Base-by-base conservation (phyloP, 2,797 vertebrate species). In the Poeciliopsis infans region DNA sequence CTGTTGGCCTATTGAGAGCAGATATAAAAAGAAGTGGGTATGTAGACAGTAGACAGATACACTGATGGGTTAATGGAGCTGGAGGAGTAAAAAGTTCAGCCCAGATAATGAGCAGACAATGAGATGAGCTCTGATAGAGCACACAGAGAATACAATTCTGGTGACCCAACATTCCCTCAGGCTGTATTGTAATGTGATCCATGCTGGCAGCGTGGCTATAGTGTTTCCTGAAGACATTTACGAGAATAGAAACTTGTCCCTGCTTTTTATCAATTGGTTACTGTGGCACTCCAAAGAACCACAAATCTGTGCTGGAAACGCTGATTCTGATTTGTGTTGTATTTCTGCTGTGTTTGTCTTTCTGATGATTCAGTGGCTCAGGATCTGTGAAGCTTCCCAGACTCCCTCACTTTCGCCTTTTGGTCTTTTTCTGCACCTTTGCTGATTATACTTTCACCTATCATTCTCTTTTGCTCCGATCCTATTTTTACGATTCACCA, bases 181-280 rank as follows among this genome's bases (percentile, higher is more conserved):
- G 43, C 59, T 45, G 79, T 8, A 75, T 47, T 80, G 16, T 74
- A 68, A 88, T 49, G 64, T 69, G 85, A 75, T 71, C 49, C 11
- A 75, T 61, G 7, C 57, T 80, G 81, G 51, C 61, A 76, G 80
- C 36, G 2, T 12, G 71, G 75, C 39, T 46, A 49, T 57, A 79
- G 13, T 73, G 6, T 79, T 55, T 83, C 69, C 78, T 72, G 1
- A 73, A 82, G 66, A 47, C 16, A 75, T 74, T 43, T 64, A 28
- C 18, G 70, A 77, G 80, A 75, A 66, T 68, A 43, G 28, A 55
- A 72, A 70, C 66, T n/a, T 69, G n/a, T 83, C 76, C 81, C 57
- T 61, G 28, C 72, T 77, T 86, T 7, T 68, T 51, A 83, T 80
- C 23, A 64, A 2, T 59, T 11, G 41, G 70, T 76, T 78, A 47